Evolutionary conservation across 2,888 invertebrate species (phyloP).

Genomic region (Diarsia mendica): DNA sequence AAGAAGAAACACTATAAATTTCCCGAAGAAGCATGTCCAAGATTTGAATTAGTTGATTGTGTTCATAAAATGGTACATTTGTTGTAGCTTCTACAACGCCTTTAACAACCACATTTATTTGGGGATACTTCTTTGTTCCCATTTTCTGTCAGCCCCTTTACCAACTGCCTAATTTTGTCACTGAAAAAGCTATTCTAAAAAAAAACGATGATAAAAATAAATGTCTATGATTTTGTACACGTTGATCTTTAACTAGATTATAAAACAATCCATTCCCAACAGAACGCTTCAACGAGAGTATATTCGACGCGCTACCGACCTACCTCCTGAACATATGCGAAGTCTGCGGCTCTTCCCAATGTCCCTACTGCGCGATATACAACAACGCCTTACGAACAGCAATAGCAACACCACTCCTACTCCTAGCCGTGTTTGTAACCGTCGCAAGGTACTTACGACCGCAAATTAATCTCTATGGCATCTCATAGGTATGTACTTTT

Average conservation of each 20-base stretch:
- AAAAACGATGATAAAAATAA: too few relatives aligned
- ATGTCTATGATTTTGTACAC: neutral
- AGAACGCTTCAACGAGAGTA: slow-evolving; percentile 98
- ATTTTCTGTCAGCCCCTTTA: too few relatives aligned
- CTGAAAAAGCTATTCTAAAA: too few relatives aligned
- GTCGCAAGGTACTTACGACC: slow-evolving; percentile 56
- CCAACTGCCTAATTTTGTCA: too few relatives aligned
- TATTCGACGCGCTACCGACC: slow-evolving; percentile 96
- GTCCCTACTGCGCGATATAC: slow-evolving; percentile 97
- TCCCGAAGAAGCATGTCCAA: too few relatives aligned
- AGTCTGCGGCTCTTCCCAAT: slow-evolving; percentile 98
- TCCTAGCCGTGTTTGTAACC: slow-evolving; percentile 63
- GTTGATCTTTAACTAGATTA: neutral
- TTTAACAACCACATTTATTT: too few relatives aligned
- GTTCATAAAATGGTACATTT: too few relatives aligned
- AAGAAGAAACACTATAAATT: too few relatives aligned
- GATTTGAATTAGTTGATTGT: too few relatives aligned
- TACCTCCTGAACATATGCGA: slow-evolving; percentile 97
- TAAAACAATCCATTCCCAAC: slow-evolving; percentile 71
- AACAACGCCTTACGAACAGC: slow-evolving; percentile 90
- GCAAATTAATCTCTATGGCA: slow-evolving; percentile 32
- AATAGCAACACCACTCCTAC: slow-evolving; percentile 65
- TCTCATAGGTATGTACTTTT: slow-evolving; percentile 47
- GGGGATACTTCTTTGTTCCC: too few relatives aligned
- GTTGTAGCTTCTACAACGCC: too few relatives aligned